Percentiles rank a stretch among this genome's conserved stretches.
Evolutionary conservation across 2,888 invertebrate genomes (phyloP).

Genomic region (Mythimna albipuncta): DNA sequence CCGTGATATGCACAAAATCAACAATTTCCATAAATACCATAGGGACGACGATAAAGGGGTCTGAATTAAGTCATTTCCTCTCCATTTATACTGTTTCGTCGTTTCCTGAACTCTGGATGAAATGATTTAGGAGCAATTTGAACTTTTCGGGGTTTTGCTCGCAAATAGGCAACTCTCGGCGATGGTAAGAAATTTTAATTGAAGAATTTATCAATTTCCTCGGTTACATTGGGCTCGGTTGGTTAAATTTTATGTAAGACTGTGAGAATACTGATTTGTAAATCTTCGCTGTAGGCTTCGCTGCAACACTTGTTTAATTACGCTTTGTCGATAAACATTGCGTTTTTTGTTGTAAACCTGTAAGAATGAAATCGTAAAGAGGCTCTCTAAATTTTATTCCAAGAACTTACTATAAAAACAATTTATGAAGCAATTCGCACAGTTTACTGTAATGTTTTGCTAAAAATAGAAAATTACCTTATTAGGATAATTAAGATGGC

Average conservation of each 20-base stretch:
- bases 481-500: conserved; percentile 22
- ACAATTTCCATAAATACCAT: conserved; percentile 58
- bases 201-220: conserved; percentile 39
- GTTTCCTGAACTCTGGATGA: conserved; percentile 18
- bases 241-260: conserved; percentile 17
- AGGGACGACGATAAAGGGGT: conserved; percentile 24
- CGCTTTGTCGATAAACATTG: background rate
- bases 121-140: conserved; percentile 13
- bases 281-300: background rate
- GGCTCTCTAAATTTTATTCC: background rate
- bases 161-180: conserved; percentile 30
- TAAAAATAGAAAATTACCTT: background rate
- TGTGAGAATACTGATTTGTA: conserved; percentile 33
- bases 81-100: conserved; percentile 25
- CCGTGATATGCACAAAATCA: conserved; percentile 60
- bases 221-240: conserved; percentile 22
- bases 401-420: too few relatives aligned
- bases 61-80: conserved; percentile 28
- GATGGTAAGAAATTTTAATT: conserved; percentile 30
- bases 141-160: conserved; percentile 12
- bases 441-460: background rate
- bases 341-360: background rate
- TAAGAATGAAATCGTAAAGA: background rate
- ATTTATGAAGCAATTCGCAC: background rate
- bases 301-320: conserved; percentile 9